Conservation (phyloP, 2,797 vertebrate species). For the Manis pentadactyla region DNA sequence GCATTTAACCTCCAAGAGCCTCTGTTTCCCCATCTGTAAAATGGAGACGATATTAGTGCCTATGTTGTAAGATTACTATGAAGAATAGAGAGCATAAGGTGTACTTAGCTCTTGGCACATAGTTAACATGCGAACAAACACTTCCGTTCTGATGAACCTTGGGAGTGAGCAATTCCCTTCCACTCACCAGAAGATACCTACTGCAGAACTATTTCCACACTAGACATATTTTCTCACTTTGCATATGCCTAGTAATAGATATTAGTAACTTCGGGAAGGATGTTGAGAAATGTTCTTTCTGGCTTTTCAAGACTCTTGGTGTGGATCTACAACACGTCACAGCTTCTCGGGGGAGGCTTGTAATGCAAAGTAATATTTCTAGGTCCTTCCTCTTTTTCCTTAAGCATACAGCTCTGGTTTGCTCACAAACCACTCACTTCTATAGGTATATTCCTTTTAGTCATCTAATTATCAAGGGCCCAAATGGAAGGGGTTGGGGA, state of each 20-base stretch:
- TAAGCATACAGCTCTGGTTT: neutral
- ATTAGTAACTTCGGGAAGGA: neutral
- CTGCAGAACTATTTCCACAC: neutral
- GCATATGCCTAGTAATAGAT: neutral
- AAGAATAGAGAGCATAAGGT: neutral
- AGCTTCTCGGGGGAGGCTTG: neutral
- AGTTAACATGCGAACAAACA: neutral
- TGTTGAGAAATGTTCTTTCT: neutral
- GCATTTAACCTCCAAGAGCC: neutral
- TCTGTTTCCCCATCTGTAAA: neutral
- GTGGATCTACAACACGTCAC: fast-evolving
- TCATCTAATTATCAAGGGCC: conserved; percentile 5
- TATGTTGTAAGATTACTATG: neutral
- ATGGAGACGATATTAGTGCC: neutral
- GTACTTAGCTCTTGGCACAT: neutral
- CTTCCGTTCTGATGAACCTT: neutral
- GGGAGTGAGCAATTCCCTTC: neutral
- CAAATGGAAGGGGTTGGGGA: neutral
- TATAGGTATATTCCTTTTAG: neutral
- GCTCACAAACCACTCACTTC: neutral
- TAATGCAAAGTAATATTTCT: neutral
- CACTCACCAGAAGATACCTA: neutral
- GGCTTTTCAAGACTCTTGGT: neutral
- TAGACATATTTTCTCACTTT: neutral
- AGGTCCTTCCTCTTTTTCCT: neutral